Conservation (phyloP, 2,888 invertebrate genomes). For the Panopea generosa region DNA sequence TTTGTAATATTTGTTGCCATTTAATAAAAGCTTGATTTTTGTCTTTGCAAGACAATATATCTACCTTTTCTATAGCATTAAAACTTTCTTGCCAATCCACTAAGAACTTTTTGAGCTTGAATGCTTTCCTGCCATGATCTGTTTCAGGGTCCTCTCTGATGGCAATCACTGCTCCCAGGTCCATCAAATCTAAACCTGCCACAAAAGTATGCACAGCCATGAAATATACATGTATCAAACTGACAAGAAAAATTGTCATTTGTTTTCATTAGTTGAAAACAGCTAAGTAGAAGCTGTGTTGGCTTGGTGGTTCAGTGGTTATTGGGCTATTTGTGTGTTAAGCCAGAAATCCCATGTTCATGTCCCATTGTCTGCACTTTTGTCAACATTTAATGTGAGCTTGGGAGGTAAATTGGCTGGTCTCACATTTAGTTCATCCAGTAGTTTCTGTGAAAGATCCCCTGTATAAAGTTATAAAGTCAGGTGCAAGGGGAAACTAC, state of each 20-base stretch:
- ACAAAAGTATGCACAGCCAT: slow-evolving; percentile 7
- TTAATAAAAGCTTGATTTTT: no score
- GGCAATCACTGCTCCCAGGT: slow-evolving; percentile 87
- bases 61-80: slow-evolving; percentile 91
- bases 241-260: neutral
- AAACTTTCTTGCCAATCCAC: slow-evolving; percentile 92
- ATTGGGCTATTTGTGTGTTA: slow-evolving; percentile 9
- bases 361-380: no score
- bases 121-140: slow-evolving; percentile 93
- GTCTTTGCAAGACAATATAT: no score
- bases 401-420: no score
- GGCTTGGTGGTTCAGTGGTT: neutral
- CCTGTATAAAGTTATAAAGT: no score
- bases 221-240: neutral
- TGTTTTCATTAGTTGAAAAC: neutral
- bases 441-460: no score
- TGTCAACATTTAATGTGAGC: no score
- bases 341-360: neutral
- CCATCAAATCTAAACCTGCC: slow-evolving; percentile 90
- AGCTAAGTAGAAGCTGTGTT: neutral
- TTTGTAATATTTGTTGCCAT: no score
- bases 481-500: no score
- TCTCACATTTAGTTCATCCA: no score
- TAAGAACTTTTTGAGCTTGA: slow-evolving; percentile 89
- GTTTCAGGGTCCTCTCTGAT: slow-evolving; percentile 88